Evolutionary conservation across 2,888 invertebrate species (phyloP), one percentile per base, ranked within the genome.

Genomic region (Uropetala carovei): DNA sequence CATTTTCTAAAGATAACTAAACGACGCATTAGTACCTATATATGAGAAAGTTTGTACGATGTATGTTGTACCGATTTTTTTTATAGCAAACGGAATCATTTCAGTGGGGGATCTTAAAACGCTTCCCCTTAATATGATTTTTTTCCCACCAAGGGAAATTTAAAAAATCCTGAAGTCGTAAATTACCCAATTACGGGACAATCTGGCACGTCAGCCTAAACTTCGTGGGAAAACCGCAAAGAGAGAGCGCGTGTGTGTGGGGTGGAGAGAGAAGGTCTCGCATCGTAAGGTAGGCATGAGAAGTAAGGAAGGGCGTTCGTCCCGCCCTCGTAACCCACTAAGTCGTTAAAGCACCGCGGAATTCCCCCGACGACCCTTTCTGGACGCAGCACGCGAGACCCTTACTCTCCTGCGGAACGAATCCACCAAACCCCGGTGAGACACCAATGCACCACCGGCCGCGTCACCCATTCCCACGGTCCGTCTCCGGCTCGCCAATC

Each of bases 351-450:
- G 30, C 14, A 30, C 75, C 30, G 30, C 59, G 59, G 86, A 86
- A 86, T 86, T 86, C 86, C 86, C 86, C 58, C 30, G 86, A 60
- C 86, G 86, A 30, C 27, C 22, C 58, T 86, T 60, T 27, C 27
- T 13, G 16, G 43, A 7, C 16, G 64, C 64, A n/a, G 64, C 64
- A n/a, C 16, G 27, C 75, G 22, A 75, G 75, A 27, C 13, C 86
- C 14, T 30, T 18, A 56, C 58, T 59, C n/a, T 59, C 56, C 22
- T 57, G 5, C 60, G 7, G 27, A 27, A 22, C 30, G 22, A 11
- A n/a, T 60, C 0, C 60, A 30, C 86, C 84, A 43, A 11, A 27
- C 82, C 82, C 13, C 5, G 82, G 82, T 18, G 82, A 82, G 22
- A 8, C 9, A 27, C 75, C 58, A 14, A 43, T 22, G 22, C 59